Conservation (phyloP, 2,113 vertebrate species). For the Mungos mungo region DNA sequence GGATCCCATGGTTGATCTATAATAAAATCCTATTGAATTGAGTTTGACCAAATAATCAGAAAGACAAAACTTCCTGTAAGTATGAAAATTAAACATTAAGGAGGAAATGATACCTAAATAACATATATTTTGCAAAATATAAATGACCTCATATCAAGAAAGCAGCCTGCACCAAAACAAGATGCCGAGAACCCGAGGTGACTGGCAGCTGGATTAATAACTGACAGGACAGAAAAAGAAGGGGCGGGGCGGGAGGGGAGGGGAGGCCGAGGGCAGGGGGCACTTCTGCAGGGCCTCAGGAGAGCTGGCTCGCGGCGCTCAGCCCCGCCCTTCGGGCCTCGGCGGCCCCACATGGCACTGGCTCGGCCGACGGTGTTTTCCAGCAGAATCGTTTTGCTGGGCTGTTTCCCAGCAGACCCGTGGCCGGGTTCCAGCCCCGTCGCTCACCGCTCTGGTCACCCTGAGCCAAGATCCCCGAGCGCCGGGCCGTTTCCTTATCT, state of each 20-base stretch:
- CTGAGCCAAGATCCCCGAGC: background rate
- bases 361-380: background rate
- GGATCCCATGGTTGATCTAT: background rate
- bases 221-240: background rate
- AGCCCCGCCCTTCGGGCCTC: rapidly evolving
- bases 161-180: no score
- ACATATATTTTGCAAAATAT: no score
- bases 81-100: background rate
- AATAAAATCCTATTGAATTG: background rate
- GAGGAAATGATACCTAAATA: background rate
- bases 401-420: background rate
- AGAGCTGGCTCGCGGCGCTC: no score
- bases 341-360: background rate
- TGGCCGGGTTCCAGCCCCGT: conserved; percentile 1
- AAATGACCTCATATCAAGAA: rapidly evolving
- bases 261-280: background rate
- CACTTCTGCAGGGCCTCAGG: background rate
- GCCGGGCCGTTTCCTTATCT: background rate
- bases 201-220: background rate
- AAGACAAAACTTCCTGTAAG: background rate
- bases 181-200: background rate
- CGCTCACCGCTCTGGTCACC: rapidly evolving
- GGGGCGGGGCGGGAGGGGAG: rapidly evolving
- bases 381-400: rapidly evolving
- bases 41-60: background rate